A percentile compares a stretch with the other conserved stretches of the same genome.
Conservation (phyloP, 2,797 vertebrate genomes). For the Pseudopleuronectes americanus region DNA sequence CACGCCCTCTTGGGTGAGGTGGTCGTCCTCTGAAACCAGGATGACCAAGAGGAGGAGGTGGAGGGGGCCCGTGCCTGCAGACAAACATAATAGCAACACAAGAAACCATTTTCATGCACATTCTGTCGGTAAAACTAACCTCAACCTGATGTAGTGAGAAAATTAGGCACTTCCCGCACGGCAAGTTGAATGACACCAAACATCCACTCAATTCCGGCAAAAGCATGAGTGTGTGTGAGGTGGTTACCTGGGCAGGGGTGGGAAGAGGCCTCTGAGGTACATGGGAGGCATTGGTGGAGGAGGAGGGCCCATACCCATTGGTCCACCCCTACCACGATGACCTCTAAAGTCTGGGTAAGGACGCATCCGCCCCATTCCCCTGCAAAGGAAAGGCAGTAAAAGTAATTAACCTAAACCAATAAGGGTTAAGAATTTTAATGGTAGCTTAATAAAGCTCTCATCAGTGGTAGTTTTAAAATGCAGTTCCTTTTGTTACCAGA, state of each 20-base stretch:
- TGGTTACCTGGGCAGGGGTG: slow-evolving; percentile 77
- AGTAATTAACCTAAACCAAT: background rate
- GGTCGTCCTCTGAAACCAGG: slow-evolving; percentile 81
- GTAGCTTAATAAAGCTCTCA: background rate
- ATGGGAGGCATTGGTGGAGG: slow-evolving; percentile 70
- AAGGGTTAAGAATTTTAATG: background rate
- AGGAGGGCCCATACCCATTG: slow-evolving; percentile 75
- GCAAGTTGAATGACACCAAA: no score
- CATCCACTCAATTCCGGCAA: no score
- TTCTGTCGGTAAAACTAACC: background rate
- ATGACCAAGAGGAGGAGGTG: slow-evolving; percentile 72
- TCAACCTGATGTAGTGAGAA: no score
- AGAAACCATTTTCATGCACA: background rate
- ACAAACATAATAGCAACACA: background rate
- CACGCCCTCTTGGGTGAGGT: slow-evolving; percentile 71
- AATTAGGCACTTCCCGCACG: no score
- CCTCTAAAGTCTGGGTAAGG: slow-evolving; percentile 81
- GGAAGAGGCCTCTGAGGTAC: slow-evolving; percentile 78
- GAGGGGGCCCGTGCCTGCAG: slow-evolving; percentile 75
- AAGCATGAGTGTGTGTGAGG: background rate
- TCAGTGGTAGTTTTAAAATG: background rate
- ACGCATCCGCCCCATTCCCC: slow-evolving; percentile 82
- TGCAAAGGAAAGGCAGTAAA: slow-evolving; percentile 44
- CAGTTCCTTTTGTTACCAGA: no score
- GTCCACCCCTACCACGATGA: slow-evolving; percentile 69